A percentile compares a stretch with the other conserved stretches of the same genome.
Evolutionary conservation across 64 coral and sea anemone genomes (phyloP).

Genomic region (Montipora sp.): DNA sequence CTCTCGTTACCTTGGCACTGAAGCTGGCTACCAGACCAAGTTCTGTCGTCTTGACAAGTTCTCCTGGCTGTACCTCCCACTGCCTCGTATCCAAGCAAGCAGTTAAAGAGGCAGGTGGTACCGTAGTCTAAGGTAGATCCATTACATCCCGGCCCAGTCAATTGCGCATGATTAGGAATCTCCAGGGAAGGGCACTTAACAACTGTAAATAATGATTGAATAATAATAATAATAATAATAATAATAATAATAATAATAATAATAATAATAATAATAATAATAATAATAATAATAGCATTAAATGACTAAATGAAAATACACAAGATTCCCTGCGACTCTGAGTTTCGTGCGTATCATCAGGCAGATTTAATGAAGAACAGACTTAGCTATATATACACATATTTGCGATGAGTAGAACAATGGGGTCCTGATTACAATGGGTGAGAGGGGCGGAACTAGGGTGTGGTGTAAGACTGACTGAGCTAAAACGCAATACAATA

Average conservation of each 20-base stretch:
- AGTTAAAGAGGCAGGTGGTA: conserved; percentile 32
- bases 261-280: background rate
- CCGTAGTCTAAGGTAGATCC: conserved; percentile 1
- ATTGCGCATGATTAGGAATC: background rate
- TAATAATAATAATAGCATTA: too few relatives aligned
- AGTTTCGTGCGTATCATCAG: too few relatives aligned
- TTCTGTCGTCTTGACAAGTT: conserved; percentile 20
- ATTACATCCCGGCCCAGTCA: conserved; percentile 4
- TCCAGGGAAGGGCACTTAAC: conserved; percentile 13
- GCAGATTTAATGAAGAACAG: background rate
- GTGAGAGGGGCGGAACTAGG: too few relatives aligned
- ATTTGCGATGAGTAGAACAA: too few relatives aligned
- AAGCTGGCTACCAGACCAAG: conserved; percentile 29
- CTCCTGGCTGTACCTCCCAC: background rate
- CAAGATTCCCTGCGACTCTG: too few relatives aligned
- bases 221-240: too few relatives aligned
- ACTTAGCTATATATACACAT: too few relatives aligned
- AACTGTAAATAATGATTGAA: background rate
- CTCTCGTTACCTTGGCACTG: conserved; percentile 42
- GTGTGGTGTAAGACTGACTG: too few relatives aligned
- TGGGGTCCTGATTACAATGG: too few relatives aligned
- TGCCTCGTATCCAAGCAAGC: conserved; percentile 23
- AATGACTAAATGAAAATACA: too few relatives aligned
- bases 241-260: background rate
- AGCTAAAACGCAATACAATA: too few relatives aligned